Evolutionary conservation across 2,113 vertebrate genomes (phyloP).

Genomic region (Sander lucioperca): DNA sequence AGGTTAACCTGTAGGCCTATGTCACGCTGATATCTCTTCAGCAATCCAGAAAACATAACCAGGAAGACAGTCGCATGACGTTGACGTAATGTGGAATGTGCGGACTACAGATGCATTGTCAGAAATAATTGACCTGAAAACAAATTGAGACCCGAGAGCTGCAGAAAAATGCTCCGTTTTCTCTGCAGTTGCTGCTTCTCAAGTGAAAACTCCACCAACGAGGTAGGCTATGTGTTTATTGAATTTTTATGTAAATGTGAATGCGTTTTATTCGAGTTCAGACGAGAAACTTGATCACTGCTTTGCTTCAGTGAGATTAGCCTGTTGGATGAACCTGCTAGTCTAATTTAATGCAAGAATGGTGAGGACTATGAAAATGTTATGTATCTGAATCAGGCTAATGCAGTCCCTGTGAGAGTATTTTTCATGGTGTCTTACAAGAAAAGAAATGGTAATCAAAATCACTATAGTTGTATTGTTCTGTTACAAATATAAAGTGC

Average conservation of each 20-base stretch:
- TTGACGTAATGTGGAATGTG: constrained; percentile 73
- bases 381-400: background rate
- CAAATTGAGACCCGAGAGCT: constrained; percentile 10
- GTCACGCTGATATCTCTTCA: background rate
- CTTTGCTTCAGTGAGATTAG: background rate
- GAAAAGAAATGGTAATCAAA: background rate
- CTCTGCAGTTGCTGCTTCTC: constrained; percentile 71
- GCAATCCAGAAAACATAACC: background rate
- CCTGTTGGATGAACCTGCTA: background rate
- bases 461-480: background rate
- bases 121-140: constrained; percentile 70
- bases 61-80: constrained; percentile 72
- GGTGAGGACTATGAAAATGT: background rate
- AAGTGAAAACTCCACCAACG: constrained; percentile 31
- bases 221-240: constrained; percentile 60
- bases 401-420: background rate
- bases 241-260: background rate
- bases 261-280: background rate
- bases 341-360: background rate
- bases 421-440: background rate
- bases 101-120: constrained; percentile 48
- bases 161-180: constrained; percentile 63
- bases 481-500: background rate
- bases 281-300: background rate
- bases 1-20: constrained; percentile 26